Base-by-base conservation (phyloP, 1,140 invertebrate genomes). In the Phymastichus coffea region DNA sequence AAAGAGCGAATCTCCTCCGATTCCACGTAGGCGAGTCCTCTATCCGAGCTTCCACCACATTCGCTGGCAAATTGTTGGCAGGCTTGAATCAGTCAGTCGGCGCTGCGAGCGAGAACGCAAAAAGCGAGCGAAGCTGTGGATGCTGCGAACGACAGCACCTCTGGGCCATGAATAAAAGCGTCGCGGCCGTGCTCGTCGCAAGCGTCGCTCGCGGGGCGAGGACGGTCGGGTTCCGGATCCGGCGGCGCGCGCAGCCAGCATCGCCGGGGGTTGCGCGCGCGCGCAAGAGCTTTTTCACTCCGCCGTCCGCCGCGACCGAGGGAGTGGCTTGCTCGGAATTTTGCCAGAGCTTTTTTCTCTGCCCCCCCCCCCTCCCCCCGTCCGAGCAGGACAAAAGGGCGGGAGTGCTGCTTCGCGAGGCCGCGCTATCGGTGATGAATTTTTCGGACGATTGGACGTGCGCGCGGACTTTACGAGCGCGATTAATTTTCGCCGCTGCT, bases 181-280 rank as follows among this genome's bases (percentile, higher is more conserved):
- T n/a, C 28, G 28, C 28, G 28, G 28, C 28, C 28, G 28, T 12
- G 6, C 28, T 30, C 28, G 28, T 12, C 4, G 37, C 37, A 15
- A 10, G 37, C 38, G 56, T 58, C 56, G 56, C 49, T n/a, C n/a
- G 54, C 58, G 51, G 64, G 46, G 9, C 15, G 40, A 14, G 46
- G 26, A 23, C 46, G 7, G 46, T 66, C 70, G 66, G 69, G 70
- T 74, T 73, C 70, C 70, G 71, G 72, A 65, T 71, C 61, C 66
- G 70, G 63, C 60, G 63, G 46, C 58, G 61, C 30, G 47, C 38
- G 28, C 51, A 19, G 22, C 28, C 15, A 9, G 33, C 10, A 4
- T 35, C 35, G 37, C 38, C 47, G 19, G 14, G 9, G 52, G 47
- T 20, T 56, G 57, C 28, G 73, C 72, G 75, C 75, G 73, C 70